Conservation (phyloP, 2,888 invertebrate genomes). For the Heliconius cydno region DNA sequence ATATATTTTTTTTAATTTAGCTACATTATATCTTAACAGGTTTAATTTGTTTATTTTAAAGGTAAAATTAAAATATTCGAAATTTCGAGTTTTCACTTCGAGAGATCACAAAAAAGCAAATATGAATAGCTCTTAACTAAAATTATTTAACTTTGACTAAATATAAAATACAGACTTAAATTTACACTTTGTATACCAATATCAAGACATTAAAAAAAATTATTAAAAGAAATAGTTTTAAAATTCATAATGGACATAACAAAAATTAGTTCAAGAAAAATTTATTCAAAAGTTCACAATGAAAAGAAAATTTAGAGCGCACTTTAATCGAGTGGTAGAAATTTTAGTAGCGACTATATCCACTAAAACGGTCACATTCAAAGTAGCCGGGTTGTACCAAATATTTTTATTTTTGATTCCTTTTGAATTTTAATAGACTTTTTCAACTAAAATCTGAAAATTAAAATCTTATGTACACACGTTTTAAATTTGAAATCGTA, state of each 20-base stretch:
- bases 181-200: neutral
- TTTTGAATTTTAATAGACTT: constrained; percentile 27
- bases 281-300: neutral
- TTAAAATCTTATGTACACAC: neutral
- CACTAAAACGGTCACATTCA: constrained; percentile 31
- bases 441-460: neutral
- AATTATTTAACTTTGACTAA: neutral
- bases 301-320: constrained; percentile 17
- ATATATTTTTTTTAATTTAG: too few species aligned
- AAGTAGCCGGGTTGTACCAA: constrained; percentile 25
- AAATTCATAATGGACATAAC: neutral
- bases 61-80: too few species aligned
- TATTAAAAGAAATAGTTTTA: neutral
- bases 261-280: neutral
- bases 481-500: neutral
- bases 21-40: too few species aligned
- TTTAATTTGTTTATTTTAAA: too few species aligned
- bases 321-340: constrained; percentile 25
- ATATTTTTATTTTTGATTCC: constrained; percentile 20
- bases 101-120: neutral
- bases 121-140: neutral
- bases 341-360: constrained; percentile 29
- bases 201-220: neutral
- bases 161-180: neutral
- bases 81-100: too few species aligned